Evolutionary conservation across 2,113 vertebrate genomes (phyloP), one percentile per base, ranked within the genome.

Genomic region (Gallinago paraguaiae): DNA sequence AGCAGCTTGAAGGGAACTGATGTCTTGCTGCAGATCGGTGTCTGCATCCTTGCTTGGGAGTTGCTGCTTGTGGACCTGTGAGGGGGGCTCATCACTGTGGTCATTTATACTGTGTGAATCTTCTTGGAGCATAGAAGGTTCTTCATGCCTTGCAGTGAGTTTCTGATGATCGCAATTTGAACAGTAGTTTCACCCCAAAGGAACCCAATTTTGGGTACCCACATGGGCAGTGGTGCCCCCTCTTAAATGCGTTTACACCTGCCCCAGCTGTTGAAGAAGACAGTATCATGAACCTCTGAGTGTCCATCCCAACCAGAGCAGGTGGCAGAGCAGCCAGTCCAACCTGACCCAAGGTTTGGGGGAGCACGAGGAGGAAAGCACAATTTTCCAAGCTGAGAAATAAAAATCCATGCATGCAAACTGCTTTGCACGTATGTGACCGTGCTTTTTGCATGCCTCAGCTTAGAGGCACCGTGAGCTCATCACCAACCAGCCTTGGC

Each of bases 271-370:
- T 41, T 78, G 46, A 56, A 35, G 6, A n/a, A 15, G 46, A 20
- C 3, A 6, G 9, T 33, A 3, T 24, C 6, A 12, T 25, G n/a
- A 33, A 19, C n/a, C 10, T 53, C 1, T 5, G 51, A 63, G 65
- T 22, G n/a, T 60, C 16, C 18, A 13, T 17, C 17, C 50, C 1
- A 0, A 7, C n/a, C 7, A 30, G 50, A 77, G 39, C 33, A 1
- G 1, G 27, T 56, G 18, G 27, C 33, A 64, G 70, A 81, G 15
- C 50, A 92, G 39, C 59, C 41, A 30, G 17, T 64, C 25, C 50
- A 69, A 10, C 71, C 31, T 0, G 0, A 50, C 16, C 45, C 1
- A 2, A 41, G 17, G 2, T 41, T 27, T 72, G 9, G 39, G 60
- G 54, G 15, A 67, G 18, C 27, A 65, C 3, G 7, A 20, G 75